A percentile compares a stretch with the other conserved stretches of the same genome.
Evolutionary conservation across 2,888 invertebrate species (phyloP).

Genomic region (Apotomis betuletana): DNA sequence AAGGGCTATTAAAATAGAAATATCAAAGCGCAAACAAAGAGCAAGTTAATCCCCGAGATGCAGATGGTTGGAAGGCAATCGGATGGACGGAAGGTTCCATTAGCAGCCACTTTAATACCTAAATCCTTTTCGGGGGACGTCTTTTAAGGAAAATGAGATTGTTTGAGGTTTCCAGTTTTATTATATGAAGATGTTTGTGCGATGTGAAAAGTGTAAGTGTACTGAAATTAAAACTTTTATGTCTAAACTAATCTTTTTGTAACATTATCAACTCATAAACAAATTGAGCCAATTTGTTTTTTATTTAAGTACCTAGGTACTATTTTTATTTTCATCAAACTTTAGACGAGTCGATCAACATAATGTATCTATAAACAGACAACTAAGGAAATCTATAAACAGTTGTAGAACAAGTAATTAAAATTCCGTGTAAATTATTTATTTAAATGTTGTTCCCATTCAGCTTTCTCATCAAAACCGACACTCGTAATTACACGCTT

Average conservation of each 20-base stretch:
- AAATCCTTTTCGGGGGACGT: conserved; percentile 30
- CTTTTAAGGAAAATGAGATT: conserved; percentile 10
- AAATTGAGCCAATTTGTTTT: not conserved
- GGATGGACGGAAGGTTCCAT: conserved; percentile 50
- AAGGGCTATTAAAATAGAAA: conserved; percentile 46
- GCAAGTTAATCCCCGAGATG: conserved; percentile 34
- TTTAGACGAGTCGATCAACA: not conserved
- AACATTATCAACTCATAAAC: too few relatives aligned
- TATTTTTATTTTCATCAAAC: too few relatives aligned
- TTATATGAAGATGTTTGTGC: not conserved
- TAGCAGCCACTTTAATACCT: conserved; percentile 21
- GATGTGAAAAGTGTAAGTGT: not conserved
- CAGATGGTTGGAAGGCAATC: conserved; percentile 53
- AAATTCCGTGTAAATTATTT: conserved; percentile 35
- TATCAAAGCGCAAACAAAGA: conserved; percentile 43
- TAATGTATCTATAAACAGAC: not conserved
- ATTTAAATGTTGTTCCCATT: conserved; percentile 11
- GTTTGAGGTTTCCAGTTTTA: conserved; percentile 13
- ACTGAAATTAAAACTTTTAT: too few relatives aligned
- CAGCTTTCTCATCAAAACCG: conserved; percentile 31
- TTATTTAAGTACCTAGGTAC: not conserved
- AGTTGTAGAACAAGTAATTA: conserved; percentile 25
- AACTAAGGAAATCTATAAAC: conserved; percentile 7
- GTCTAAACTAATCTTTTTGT: too few relatives aligned
- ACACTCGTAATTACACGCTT: conserved; percentile 30